Percentiles rank a stretch among this genome's conserved stretches.
Evolutionary conservation across 2,113 vertebrate genomes (phyloP).

Genomic region (Malurus elegans): DNA sequence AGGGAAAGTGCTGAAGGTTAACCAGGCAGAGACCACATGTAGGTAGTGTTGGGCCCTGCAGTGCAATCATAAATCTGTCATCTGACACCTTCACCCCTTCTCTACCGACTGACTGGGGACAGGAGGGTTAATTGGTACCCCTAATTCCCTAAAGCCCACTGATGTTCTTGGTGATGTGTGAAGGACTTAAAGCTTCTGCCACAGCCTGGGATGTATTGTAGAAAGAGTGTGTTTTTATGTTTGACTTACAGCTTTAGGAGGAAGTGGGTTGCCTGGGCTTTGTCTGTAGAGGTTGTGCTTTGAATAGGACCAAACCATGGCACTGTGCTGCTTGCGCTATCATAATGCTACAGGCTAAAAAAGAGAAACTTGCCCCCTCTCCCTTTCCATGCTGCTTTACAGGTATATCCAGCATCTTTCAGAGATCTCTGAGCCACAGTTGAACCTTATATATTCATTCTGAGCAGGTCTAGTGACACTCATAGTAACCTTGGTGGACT

Average conservation of each 20-base stretch:
- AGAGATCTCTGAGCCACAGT: background rate
- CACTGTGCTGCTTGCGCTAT: background rate
- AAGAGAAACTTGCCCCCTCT: rapidly evolving
- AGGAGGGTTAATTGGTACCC: background rate
- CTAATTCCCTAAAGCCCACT: background rate
- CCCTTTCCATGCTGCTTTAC: background rate
- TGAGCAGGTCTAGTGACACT: background rate
- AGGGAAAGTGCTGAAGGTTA: background rate
- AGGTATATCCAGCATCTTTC: background rate
- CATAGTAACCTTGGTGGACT: background rate
- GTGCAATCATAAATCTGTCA: background rate
- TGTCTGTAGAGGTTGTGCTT: background rate
- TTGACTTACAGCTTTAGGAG: background rate
- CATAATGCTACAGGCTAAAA: background rate
- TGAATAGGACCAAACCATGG: background rate
- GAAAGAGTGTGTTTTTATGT: background rate
- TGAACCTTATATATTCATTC: background rate
- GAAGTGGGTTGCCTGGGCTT: background rate
- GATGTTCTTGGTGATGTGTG: background rate
- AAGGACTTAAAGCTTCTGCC: background rate
- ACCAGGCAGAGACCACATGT: background rate
- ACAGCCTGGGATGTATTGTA: background rate
- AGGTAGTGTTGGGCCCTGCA: background rate
- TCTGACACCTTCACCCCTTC: background rate
- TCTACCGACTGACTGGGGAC: background rate